phyloP scores from a whole-genome alignment of 2,797 vertebrate species.

The Graptemys geographica region DNA sequence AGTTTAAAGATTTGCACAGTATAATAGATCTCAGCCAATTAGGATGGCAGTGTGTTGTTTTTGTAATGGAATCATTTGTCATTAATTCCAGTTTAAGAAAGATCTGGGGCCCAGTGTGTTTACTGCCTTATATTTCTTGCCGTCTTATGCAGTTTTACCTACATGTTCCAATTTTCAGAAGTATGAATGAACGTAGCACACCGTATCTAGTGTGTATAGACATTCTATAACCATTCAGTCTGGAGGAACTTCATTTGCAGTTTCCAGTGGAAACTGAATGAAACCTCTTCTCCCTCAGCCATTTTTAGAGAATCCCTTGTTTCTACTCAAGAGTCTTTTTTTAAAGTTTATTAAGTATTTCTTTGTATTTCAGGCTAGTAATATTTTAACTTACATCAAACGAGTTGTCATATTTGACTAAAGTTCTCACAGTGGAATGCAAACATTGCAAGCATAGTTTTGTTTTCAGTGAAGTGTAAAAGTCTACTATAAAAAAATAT shows the following conservation, averaged over 20 bases:
- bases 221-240: not conserved
- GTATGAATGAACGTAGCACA: not conserved
- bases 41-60: not conserved
- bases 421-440: not conserved
- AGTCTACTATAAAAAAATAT: not conserved
- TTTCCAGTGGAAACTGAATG: not conserved
- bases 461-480: not conserved
- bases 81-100: not conserved
- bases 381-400: accelerated
- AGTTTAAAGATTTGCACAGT: not conserved
- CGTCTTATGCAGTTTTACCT: not conserved
- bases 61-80: not conserved
- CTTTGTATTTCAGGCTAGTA: not conserved
- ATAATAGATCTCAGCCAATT: not conserved
- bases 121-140: not conserved
- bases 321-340: not conserved
- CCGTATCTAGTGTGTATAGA: not conserved
- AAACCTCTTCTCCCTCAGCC: not conserved
- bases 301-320: not conserved
- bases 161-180: not conserved
- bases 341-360: not conserved
- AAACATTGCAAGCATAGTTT: not conserved
- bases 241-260: not conserved
- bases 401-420: not conserved
- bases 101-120: not conserved